A percentile compares a stretch with the other conserved stretches of the same genome.
Evolutionary conservation across 1,140 invertebrate species (phyloP).

Genomic region (Nilaparvata lugens): DNA sequence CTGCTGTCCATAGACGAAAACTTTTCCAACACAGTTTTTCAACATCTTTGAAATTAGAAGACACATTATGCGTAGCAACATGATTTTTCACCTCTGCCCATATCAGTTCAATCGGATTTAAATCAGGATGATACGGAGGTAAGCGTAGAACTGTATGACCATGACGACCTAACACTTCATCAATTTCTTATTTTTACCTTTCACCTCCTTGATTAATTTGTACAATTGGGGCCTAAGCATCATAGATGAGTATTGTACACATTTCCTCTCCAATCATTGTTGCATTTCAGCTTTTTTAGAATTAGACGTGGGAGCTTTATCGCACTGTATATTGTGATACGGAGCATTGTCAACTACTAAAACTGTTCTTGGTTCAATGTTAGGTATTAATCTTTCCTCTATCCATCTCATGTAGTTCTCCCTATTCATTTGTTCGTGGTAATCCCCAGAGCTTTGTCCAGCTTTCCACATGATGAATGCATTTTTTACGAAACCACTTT

Average conservation of each 20-base stretch:
- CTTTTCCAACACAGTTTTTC: constrained; percentile 6
- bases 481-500: constrained; percentile 7
- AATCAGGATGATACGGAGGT: constrained; percentile 24
- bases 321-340: constrained; percentile 30
- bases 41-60: constrained; percentile 4
- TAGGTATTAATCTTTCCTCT: constrained; percentile 26
- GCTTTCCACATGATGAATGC: neutral
- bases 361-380: constrained; percentile 27
- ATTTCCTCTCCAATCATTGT: constrained; percentile 22
- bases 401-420: constrained; percentile 19
- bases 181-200: constrained; percentile 1
- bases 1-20: neutral
- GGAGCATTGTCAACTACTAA: constrained; percentile 35
- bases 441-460: constrained; percentile 14
- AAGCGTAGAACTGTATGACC: constrained; percentile 19
- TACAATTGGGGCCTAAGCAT: constrained; percentile 12
- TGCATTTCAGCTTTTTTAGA: constrained; percentile 26
- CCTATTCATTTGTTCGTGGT: constrained; percentile 20
- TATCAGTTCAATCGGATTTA: constrained; percentile 27
- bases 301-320: constrained; percentile 23
- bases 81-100: constrained; percentile 20
- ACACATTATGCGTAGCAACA: constrained; percentile 7
- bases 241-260: constrained; percentile 14
- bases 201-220: neutral
- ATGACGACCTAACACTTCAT: constrained; percentile 6